phyloP scores from a whole-genome alignment of 2,113 vertebrate species.

The Brachirus orientalis region DNA sequence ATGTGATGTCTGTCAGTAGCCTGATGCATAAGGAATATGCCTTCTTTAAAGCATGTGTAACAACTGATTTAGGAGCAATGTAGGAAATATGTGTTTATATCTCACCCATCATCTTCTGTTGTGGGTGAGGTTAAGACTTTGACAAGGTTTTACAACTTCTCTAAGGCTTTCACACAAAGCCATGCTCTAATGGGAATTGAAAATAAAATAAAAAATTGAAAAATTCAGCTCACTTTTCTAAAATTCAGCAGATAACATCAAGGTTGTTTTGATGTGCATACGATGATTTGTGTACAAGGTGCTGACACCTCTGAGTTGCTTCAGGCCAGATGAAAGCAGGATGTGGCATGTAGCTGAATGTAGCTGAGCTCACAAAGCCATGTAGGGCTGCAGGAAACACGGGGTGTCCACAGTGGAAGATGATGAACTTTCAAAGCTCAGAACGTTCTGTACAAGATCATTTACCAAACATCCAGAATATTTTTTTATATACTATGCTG shows the following conservation, averaged over 20 bases:
- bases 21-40: neutral
- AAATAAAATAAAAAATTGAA: neutral
- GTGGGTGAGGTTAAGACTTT: neutral
- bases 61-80: neutral
- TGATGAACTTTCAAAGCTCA: constrained; percentile 16
- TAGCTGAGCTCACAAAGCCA: constrained; percentile 11
- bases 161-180: neutral
- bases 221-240: neutral
- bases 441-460: neutral
- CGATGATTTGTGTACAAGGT: neutral
- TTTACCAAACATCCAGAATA: too few relatives aligned
- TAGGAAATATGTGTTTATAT: neutral
- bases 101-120: neutral
- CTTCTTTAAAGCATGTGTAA: neutral
- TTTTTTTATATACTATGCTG: too few relatives aligned
- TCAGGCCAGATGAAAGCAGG: constrained; percentile 4
- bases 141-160: neutral
- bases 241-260: neutral
- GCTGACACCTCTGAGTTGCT: constrained; percentile 1
- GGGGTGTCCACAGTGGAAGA: neutral
- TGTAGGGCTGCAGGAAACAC: constrained; percentile 9
- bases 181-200: too few relatives aligned
- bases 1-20: constrained; percentile 4
- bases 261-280: neutral
- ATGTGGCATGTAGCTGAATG: constrained; percentile 9